Evolutionary conservation across 1,140 invertebrate genomes (phyloP).

Genomic region (Trichoplusia ni): DNA sequence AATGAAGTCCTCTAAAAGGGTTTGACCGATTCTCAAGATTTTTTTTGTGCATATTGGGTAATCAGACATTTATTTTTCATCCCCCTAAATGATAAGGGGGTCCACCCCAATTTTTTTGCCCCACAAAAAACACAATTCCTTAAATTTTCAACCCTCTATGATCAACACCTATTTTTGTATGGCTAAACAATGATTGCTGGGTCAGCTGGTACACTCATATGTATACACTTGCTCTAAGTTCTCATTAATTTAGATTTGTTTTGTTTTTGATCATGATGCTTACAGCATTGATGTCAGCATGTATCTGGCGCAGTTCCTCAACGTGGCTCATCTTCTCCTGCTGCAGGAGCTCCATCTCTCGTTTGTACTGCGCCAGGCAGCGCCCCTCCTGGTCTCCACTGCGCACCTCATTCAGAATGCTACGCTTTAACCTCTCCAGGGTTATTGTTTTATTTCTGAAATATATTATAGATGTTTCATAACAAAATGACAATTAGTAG

Average conservation of each 20-base stretch:
- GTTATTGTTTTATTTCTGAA: constrained; percentile 93
- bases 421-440: constrained; percentile 93
- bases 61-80: no score
- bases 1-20: no score
- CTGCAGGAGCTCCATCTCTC: constrained; percentile 97
- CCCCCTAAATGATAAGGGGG: no score
- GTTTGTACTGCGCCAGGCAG: constrained; percentile 94
- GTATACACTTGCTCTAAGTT: not conserved
- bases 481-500: no score
- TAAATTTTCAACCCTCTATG: no score
- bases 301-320: constrained; percentile 97
- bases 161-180: no score
- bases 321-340: constrained; percentile 99
- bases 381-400: constrained; percentile 96
- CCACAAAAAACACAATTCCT: no score
- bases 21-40: no score
- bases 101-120: no score
- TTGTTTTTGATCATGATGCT: not conserved
- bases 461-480: constrained; percentile 12
- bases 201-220: no score
- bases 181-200: no score
- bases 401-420: constrained; percentile 95
- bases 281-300: constrained; percentile 98
- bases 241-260: not conserved
- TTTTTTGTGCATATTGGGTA: no score